phyloP scores from a whole-genome alignment of 1,140 invertebrate species.

The Chironomus striatipennis region DNA sequence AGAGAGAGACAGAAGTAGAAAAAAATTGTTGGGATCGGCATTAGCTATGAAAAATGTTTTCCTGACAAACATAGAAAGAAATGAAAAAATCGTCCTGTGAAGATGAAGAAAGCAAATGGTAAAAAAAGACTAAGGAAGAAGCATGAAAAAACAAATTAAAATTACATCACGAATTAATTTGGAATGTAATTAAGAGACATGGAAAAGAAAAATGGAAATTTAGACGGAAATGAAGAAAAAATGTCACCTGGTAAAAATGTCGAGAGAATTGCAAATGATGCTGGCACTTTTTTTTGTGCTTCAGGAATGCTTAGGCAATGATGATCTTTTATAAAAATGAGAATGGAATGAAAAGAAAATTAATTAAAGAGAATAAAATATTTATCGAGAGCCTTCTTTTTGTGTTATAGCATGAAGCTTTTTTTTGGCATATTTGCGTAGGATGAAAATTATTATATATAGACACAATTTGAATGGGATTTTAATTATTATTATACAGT shows the following conservation, averaged over 20 bases:
- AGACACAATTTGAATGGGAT: too few species aligned
- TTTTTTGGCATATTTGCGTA: too few species aligned
- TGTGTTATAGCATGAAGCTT: too few species aligned
- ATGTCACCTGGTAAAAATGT: background rate
- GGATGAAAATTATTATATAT: too few species aligned
- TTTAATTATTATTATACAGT: too few species aligned
- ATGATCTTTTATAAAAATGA: background rate
- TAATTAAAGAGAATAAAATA: background rate
- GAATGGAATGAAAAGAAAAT: background rate
- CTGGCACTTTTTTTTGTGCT: background rate
- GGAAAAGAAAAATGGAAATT: background rate
- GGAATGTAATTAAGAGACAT: constrained; percentile 16
- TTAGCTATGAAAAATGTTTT: background rate
- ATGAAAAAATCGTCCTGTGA: background rate
- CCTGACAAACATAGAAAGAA: background rate
- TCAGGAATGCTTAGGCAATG: background rate
- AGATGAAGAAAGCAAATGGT: background rate
- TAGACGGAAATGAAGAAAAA: constrained; percentile 13
- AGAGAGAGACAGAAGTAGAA: too few species aligned
- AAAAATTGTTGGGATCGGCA: background rate
- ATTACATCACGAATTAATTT: constrained; percentile 23
- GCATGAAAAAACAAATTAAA: constrained; percentile 17
- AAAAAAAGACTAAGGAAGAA: too few species aligned
- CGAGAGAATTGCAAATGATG: background rate
- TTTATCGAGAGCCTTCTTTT: too few species aligned